Evolutionary conservation across 2,113 vertebrate genomes (phyloP).

Genomic region (Alaudala cheleensis): DNA sequence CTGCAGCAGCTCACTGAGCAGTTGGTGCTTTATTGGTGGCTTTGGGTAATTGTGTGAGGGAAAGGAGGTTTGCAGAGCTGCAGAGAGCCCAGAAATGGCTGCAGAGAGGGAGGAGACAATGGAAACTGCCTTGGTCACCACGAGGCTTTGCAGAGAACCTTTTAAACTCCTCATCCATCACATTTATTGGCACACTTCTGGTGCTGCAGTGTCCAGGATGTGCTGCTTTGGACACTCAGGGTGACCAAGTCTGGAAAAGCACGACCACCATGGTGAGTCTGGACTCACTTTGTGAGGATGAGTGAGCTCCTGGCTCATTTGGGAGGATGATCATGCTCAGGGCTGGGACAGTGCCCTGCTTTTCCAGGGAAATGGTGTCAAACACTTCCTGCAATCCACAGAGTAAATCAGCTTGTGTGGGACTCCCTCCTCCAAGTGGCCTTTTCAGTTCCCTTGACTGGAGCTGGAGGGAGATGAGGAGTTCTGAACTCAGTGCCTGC

Average conservation of each 20-base stretch:
- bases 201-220: neutral
- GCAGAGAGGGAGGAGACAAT: neutral
- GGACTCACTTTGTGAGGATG: rapidly evolving
- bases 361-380: neutral
- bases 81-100: neutral
- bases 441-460: neutral
- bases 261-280: rapidly evolving
- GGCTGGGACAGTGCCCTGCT: neutral
- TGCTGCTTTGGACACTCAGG: rapidly evolving
- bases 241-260: neutral
- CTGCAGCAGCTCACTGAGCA: neutral
- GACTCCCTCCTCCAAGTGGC: neutral
- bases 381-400: neutral
- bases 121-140: neutral
- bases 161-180: neutral
- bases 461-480: neutral
- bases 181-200: neutral
- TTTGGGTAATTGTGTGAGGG: neutral
- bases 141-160: neutral
- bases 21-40: neutral
- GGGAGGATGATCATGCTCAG: neutral
- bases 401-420: rapidly evolving
- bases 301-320: rapidly evolving
- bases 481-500: rapidly evolving
- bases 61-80: neutral